phyloP scores from a whole-genome alignment of 2,113 vertebrate species.

The Elephantulus edwardii region DNA sequence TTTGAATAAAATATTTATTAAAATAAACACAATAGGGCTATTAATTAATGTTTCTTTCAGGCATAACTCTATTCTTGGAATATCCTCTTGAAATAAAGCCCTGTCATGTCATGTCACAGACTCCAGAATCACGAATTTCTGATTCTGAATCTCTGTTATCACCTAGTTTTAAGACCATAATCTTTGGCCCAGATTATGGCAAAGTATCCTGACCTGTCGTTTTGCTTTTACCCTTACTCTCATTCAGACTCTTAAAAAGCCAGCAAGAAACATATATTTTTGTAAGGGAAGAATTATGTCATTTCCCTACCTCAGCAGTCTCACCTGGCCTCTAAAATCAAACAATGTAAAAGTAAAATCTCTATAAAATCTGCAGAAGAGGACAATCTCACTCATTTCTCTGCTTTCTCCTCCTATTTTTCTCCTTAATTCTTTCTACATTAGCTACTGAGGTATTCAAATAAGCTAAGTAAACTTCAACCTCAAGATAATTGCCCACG shows the following conservation, averaged over 20 bases:
- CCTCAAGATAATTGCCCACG: too few species aligned
- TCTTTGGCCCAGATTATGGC: not conserved
- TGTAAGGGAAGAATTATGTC: not conserved
- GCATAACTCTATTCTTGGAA: constrained; percentile 1
- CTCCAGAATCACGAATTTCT: not conserved
- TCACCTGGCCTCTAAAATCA: not conserved
- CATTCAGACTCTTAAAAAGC: constrained; percentile 8
- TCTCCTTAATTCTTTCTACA: not conserved
- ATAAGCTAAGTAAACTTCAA: not conserved
- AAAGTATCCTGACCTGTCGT: not conserved
- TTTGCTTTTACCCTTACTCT: not conserved
- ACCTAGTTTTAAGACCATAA: not conserved
- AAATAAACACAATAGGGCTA: not conserved
- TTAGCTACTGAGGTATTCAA: not conserved
- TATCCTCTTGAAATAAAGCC: not conserved
- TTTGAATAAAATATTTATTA: not conserved
- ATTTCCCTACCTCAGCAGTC: not conserved
- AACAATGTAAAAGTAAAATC: not conserved
- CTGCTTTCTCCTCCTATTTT: not conserved
- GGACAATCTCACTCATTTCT: not conserved
- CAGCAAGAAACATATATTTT: not conserved
- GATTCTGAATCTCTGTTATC: not conserved
- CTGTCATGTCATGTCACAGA: not conserved
- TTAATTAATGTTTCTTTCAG: constrained; percentile 27
- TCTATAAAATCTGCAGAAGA: not conserved